These are phyloP conservation scores for Carduelis carduelis DNA, from an alignment of 2,797 vertebrate species.

Conservation along the genomic window DNA sequence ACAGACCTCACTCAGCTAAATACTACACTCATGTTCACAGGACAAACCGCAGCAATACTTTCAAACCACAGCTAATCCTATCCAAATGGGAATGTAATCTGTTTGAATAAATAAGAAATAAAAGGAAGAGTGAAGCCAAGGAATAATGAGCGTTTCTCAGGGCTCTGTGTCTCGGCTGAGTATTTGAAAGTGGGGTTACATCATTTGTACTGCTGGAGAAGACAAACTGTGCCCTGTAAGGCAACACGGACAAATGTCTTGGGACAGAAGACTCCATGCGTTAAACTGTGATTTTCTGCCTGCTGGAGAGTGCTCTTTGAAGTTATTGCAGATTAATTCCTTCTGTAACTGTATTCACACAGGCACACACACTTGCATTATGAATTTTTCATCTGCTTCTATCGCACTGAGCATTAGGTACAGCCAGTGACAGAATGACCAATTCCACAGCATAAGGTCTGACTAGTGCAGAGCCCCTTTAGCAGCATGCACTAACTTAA, in stretches of 20 bases:
- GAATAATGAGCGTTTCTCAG: background rate
- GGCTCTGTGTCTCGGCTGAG: background rate
- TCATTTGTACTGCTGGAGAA: slow-evolving; percentile 15
- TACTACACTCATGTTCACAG: slow-evolving; percentile 50
- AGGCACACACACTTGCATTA: background rate
- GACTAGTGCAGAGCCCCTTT: background rate
- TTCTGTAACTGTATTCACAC: background rate
- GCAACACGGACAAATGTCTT: background rate
- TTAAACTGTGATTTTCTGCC: slow-evolving; percentile 20
- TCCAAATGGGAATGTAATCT: slow-evolving; percentile 67
- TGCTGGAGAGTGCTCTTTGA: background rate
- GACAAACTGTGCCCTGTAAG: slow-evolving; percentile 3
- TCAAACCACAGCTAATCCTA: slow-evolving; percentile 55
- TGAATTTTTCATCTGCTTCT: background rate
- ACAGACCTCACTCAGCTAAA: slow-evolving; percentile 37
- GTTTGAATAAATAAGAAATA: slow-evolving; percentile 58
- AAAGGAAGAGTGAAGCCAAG: slow-evolving; percentile 44
- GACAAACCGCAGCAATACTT: slow-evolving; percentile 53
- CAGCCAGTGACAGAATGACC: background rate
- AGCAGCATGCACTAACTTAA: background rate
- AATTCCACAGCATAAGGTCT: rapidly evolving
- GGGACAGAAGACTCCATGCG: background rate
- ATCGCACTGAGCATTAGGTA: background rate
- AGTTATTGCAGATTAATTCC: background rate
- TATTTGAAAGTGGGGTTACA: background rate